Evolutionary conservation across 1,140 invertebrate genomes (phyloP).

Genomic region (Drosophila kikkawai): DNA sequence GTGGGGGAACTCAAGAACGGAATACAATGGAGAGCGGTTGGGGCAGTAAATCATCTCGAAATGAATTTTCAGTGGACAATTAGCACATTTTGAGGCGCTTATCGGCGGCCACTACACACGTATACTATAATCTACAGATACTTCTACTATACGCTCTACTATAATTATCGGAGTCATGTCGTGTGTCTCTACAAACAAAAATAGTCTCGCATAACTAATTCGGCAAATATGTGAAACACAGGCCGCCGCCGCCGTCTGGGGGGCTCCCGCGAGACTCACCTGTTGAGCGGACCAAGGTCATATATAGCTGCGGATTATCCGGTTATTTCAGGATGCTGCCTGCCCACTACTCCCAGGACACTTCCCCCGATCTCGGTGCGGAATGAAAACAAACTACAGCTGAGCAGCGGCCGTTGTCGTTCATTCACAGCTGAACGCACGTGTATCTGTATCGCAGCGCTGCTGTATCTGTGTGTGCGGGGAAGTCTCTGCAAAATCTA

Average conservation of each 20-base stretch:
- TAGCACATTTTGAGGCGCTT: constrained; percentile 41
- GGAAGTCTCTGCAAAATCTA: constrained; percentile 24
- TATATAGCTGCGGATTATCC: constrained; percentile 27
- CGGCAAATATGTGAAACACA: constrained; percentile 12
- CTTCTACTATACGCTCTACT: constrained; percentile 12
- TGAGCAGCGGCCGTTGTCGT: constrained; percentile 31
- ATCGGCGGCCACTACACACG: constrained; percentile 21
- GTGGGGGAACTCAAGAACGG: constrained; percentile 38
- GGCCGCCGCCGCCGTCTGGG: not conserved
- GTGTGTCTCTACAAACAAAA: constrained; percentile 47
- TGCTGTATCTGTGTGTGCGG: constrained; percentile 30
- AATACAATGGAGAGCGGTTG: constrained; percentile 21
- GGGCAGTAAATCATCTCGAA: constrained; percentile 14
- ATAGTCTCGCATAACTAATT: constrained; percentile 38
- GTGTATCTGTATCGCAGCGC: constrained; percentile 48
- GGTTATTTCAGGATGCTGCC: constrained; percentile 10
- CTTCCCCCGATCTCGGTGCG: constrained; percentile 33
- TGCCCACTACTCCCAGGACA: constrained; percentile 27
- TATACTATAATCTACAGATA: constrained; percentile 15
- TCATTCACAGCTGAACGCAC: constrained; percentile 69
- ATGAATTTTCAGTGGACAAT: constrained; percentile 22
- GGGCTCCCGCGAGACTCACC: constrained; percentile 32
- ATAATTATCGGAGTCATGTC: constrained; percentile 43
- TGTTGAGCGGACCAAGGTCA: constrained; percentile 48
- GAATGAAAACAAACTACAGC: constrained; percentile 76